Conservation (phyloP, 2,113 vertebrate species). For the Andinoacara biseriatus region DNA sequence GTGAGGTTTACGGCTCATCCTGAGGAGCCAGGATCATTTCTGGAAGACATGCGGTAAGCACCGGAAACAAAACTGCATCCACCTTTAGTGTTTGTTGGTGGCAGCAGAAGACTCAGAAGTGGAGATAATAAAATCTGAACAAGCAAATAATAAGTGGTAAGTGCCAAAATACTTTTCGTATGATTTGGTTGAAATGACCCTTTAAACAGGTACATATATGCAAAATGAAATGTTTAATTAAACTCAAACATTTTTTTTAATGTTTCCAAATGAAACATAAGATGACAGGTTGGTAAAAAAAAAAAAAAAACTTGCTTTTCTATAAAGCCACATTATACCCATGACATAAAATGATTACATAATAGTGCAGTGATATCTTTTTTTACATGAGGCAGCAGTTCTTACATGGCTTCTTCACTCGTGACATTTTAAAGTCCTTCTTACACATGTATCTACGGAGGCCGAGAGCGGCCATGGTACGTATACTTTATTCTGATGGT, state of each 20-base stretch:
- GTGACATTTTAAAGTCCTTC: slow-evolving; percentile 12
- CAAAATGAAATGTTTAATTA: slow-evolving; percentile 66
- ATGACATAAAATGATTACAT: slow-evolving; percentile 23
- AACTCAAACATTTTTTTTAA: slow-evolving; percentile 63
- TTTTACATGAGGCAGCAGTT: slow-evolving; percentile 20
- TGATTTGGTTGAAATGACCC: not conserved
- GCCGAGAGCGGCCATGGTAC: too few relatives aligned
- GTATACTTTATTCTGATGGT: too few relatives aligned
- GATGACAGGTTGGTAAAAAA: not conserved
- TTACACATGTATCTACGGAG: not conserved
- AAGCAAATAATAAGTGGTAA: not conserved
- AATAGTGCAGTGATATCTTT: slow-evolving; percentile 41
- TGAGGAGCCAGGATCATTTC: not conserved
- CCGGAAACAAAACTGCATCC: not conserved
- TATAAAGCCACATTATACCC: slow-evolving; percentile 12
- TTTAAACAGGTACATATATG: slow-evolving; percentile 39
- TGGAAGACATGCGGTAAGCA: slow-evolving; percentile 17
- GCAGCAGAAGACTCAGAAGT: not conserved
- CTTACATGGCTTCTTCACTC: slow-evolving; percentile 39
- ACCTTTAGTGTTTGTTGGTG: not conserved
- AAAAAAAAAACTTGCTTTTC: slow-evolving; percentile 15
- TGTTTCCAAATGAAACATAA: slow-evolving; percentile 65
- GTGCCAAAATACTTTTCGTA: not conserved
- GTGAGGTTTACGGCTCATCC: not conserved
- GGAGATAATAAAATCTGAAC: not conserved